phyloP scores from a whole-genome alignment of 2,113 vertebrate species.

The Muntiacus reevesi region DNA sequence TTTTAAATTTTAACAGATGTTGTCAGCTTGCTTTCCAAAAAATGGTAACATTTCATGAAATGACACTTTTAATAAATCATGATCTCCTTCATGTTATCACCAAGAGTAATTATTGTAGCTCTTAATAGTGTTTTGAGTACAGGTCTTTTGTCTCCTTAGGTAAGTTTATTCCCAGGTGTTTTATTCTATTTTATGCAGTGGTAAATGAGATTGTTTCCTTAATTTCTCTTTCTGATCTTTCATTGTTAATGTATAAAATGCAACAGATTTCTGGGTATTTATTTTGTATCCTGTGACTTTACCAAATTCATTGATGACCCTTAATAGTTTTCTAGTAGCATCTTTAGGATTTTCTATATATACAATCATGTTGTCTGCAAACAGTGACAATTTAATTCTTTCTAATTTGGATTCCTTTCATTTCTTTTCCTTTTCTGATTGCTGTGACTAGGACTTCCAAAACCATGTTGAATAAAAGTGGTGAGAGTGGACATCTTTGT shows the following conservation, averaged over 20 bases:
- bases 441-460: neutral
- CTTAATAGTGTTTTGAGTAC: neutral
- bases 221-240: neutral
- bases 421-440: neutral
- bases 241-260: neutral
- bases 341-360: neutral
- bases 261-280: neutral
- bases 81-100: neutral
- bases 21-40: neutral
- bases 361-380: neutral
- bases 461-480: neutral
- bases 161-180: neutral
- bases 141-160: neutral
- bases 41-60: neutral
- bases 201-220: neutral
- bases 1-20: neutral
- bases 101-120: neutral
- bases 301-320: neutral
- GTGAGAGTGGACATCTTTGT: neutral
- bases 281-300: neutral
- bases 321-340: neutral
- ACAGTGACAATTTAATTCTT: neutral
- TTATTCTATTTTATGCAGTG: neutral
- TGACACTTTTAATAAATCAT: neutral
- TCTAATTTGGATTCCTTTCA: neutral